Base-by-base conservation (phyloP, 2,113 vertebrate genomes). In the Indri indri region DNA sequence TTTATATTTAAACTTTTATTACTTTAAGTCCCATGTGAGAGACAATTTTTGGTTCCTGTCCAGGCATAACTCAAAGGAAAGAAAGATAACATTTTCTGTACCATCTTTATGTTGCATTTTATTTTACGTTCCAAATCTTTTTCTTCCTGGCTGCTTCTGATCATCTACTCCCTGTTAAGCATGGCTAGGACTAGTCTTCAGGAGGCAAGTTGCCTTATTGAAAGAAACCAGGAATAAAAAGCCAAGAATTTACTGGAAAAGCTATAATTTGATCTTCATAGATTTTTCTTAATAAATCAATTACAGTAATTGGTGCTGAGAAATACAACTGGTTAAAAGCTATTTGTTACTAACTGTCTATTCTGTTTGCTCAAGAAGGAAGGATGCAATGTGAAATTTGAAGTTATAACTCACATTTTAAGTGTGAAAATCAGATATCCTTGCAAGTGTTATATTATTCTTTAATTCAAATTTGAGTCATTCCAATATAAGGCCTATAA, bases 201-300 rank as follows among this genome's bases (percentile, higher is more conserved):
- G 61, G 8, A 86, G 20, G n/a, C 40, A 94, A 84, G 54, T 0
- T 74, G 42, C 83, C 13, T n/a, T 23, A 42, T 68, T 85, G 91
- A 94, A 70, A 88, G 74, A 87, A 88, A 83, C 73, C 34, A 88
- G 81, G 54, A 81, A 68, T 85, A 80, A 73, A 86, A 95, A 77
- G 40, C 61, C 13, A 47, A 16, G 42, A 79, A 87, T 52, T 86
- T 90, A 81, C 80, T 34, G 61, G 61, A 90, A 90, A 88, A 59
- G 61, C 37, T 71, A 13, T 76, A 74, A 50, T 79, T 77, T 90
- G 54, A 90, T 66, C n/a, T 66, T 82, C 42, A 42, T 27, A 63
- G 57, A 89, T 81, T 96, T 92, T 82, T 82, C 73, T 92, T 65
- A 32, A 54, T 82, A 97, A 76, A 70, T 76, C 42, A 20, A 6